These are phyloP conservation scores for Netelia melanura DNA, from an alignment of 2,888 invertebrate genomes.

Conservation along the genomic window DNA sequence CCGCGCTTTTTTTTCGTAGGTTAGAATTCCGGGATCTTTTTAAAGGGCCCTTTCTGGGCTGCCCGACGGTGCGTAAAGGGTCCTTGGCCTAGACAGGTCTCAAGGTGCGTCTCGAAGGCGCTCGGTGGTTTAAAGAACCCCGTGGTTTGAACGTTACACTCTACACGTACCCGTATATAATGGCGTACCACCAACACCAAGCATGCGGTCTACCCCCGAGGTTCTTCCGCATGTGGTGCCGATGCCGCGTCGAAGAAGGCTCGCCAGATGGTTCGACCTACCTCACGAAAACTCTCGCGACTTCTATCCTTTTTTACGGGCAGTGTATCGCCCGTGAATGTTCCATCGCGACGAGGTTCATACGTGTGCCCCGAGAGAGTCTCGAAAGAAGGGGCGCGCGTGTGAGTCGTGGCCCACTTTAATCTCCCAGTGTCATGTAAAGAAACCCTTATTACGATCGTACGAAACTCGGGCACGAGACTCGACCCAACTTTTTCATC, in stretches of 20 bases:
- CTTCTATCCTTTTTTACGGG: conserved; percentile 55
- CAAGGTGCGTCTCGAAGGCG: conserved; percentile 81
- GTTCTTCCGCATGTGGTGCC: conserved; percentile 42
- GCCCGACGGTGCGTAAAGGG: conserved; percentile 72
- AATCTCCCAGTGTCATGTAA: conserved; percentile 13
- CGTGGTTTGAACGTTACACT: neutral
- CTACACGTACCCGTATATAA: conserved; percentile 18
- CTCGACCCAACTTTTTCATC: conserved; percentile 30
- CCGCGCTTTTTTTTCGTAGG: conserved; percentile 48
- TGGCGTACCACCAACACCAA: conserved; percentile 29
- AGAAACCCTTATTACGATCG: conserved; percentile 24
- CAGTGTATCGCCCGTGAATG: conserved; percentile 10
- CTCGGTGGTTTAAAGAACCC: conserved; percentile 79
- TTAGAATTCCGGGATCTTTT: conserved; percentile 62
- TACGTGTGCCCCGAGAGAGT: conserved; percentile 1
- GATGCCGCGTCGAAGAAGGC: conserved; percentile 55
- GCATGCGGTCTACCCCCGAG: conserved; percentile 26
- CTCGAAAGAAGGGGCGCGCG: conserved; percentile 53
- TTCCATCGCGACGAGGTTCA: conserved; percentile 28
- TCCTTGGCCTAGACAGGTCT: conserved; percentile 81
- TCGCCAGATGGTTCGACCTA: conserved; percentile 78
- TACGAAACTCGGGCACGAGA: conserved; percentile 55
- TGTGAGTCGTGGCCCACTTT: conserved; percentile 51
- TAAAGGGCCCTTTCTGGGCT: conserved; percentile 64
- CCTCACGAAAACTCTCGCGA: conserved; percentile 70